Evolutionary conservation across 2,888 invertebrate genomes (phyloP).

Genomic region (Teleiodes luculella): DNA sequence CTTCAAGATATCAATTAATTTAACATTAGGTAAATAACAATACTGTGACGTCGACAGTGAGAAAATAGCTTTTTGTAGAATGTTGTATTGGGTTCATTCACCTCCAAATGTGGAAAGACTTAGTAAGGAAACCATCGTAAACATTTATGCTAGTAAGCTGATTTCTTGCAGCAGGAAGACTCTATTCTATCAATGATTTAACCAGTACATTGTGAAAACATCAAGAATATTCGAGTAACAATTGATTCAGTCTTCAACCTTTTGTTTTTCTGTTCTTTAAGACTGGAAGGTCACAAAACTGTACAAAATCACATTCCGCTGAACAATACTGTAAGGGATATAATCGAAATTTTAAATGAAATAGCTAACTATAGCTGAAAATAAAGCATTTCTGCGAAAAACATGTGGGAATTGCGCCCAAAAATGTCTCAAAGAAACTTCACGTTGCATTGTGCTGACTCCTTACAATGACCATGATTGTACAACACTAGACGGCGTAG

Average conservation of each 20-base stretch:
- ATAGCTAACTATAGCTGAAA: slow-evolving; percentile 16
- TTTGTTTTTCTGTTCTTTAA: slow-evolving; percentile 46
- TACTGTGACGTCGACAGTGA: background rate
- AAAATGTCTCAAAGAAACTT: slow-evolving; percentile 37
- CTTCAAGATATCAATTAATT: too few species aligned
- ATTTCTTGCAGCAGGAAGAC: background rate
- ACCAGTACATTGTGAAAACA: slow-evolving; percentile 29
- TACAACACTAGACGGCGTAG: background rate
- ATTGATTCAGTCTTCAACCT: slow-evolving; percentile 36
- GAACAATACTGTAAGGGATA: background rate
- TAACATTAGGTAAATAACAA: too few species aligned
- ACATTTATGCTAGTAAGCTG: too few species aligned
- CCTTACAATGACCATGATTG: slow-evolving; percentile 15
- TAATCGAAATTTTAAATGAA: background rate
- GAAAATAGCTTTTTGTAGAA: slow-evolving; percentile 26
- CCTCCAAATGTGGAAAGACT: slow-evolving; percentile 26
- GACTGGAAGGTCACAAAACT: slow-evolving; percentile 50
- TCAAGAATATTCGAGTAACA: slow-evolving; percentile 33
- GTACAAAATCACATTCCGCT: slow-evolving; percentile 35
- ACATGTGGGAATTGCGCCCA: slow-evolving; percentile 20
- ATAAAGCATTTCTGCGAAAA: slow-evolving; percentile 22
- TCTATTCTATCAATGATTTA: background rate
- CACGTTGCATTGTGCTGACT: slow-evolving; percentile 67
- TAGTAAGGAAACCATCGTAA: too few species aligned
- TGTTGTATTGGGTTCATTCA: slow-evolving; percentile 35